phyloP scores from a whole-genome alignment of 2,113 vertebrate species.

The Aramus guarauna region DNA sequence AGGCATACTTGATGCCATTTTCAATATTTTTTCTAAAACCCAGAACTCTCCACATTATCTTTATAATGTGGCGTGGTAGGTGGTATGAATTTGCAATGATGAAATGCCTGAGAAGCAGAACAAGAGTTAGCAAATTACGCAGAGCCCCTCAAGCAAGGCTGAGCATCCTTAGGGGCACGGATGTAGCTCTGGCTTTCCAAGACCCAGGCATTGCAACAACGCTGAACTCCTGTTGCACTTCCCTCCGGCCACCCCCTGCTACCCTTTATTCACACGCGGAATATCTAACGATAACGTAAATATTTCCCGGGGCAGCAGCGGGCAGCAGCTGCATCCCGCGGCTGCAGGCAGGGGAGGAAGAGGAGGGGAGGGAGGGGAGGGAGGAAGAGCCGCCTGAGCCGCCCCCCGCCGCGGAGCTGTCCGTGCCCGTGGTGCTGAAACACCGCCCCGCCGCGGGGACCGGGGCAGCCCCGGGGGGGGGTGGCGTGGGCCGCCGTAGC shows the following conservation, averaged over 20 bases:
- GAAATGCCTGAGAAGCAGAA: not conserved
- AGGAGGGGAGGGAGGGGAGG: accelerated
- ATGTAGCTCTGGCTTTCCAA: not conserved
- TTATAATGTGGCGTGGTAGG: not conserved
- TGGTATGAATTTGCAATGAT: not conserved
- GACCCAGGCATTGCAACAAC: not conserved
- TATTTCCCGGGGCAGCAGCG: not conserved
- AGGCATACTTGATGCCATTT: not conserved
- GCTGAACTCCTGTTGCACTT: not conserved
- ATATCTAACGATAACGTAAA: not conserved
- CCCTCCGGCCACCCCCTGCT: not conserved
- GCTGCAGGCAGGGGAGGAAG: not conserved
- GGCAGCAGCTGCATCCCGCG: not conserved
- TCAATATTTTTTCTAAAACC: not conserved
- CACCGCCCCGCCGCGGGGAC: accelerated
- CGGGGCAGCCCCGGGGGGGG: too few relatives aligned
- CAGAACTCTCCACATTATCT: not conserved
- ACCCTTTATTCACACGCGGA: not conserved
- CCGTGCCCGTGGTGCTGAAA: not conserved
- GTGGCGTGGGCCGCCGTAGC: too few relatives aligned
- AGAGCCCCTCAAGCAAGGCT: not conserved
- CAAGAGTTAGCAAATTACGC: not conserved
- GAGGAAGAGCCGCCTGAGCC: too few relatives aligned
- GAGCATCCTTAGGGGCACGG: not conserved
- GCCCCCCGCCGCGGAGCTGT: not conserved